These are phyloP conservation scores for Tetramorium bicarinatum DNA, from an alignment of 2,888 invertebrate species.

Conservation along the genomic window DNA sequence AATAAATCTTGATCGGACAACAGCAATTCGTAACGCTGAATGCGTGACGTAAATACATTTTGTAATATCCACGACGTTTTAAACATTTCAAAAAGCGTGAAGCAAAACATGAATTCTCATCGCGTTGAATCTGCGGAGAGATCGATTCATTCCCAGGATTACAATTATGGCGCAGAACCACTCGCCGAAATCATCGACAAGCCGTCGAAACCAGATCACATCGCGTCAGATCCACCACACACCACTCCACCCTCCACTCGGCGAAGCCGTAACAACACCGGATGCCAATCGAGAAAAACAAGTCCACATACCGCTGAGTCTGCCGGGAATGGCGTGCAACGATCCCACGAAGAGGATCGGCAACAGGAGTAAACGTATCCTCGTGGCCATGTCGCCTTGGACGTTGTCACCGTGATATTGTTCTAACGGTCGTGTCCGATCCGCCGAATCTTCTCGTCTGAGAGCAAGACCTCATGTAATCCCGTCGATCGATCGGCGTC, in stretches of 20 bases:
- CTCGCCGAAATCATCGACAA: slow-evolving; percentile 50
- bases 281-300: slow-evolving; percentile 42
- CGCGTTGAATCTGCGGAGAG: neutral
- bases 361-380: slow-evolving; percentile 66
- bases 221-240: slow-evolving; percentile 14
- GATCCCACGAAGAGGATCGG: slow-evolving; percentile 71
- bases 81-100: neutral
- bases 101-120: slow-evolving; percentile 24
- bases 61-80: slow-evolving; percentile 3
- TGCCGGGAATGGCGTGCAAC: slow-evolving; percentile 77
- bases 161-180: slow-evolving; percentile 30
- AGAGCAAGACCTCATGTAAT: slow-evolving; percentile 61
- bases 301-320: slow-evolving; percentile 78
- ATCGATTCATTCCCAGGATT: slow-evolving; percentile 14
- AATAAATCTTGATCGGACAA: neutral
- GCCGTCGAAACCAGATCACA: slow-evolving; percentile 51
- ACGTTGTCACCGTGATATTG: slow-evolving; percentile 41
- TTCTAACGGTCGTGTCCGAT: slow-evolving; percentile 37
- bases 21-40: slow-evolving; percentile 1
- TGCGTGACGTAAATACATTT: neutral
- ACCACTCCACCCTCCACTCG: neutral
- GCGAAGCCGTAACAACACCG: slow-evolving; percentile 28
- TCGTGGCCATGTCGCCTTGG: slow-evolving; percentile 64
- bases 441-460: slow-evolving; percentile 42
- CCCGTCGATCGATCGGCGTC: slow-evolving; percentile 36